Evolutionary conservation across 1,140 invertebrate genomes (phyloP).

Genomic region (Nixonia krombeini): DNA sequence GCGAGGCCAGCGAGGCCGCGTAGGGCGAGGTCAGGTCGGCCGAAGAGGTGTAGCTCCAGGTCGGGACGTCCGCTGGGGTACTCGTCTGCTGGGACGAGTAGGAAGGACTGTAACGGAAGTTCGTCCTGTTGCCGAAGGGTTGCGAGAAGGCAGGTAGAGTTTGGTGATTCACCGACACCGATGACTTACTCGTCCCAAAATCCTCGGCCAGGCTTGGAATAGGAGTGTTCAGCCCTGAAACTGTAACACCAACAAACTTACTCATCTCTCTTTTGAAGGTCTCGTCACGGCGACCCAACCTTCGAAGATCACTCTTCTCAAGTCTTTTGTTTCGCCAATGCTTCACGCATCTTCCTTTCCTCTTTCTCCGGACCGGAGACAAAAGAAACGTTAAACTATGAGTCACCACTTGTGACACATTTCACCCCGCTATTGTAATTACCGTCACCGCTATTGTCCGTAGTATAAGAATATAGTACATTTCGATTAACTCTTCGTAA

Average conservation of each 20-base stretch:
- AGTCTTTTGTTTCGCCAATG: no score
- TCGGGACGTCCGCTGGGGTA: slow-evolving; percentile 22
- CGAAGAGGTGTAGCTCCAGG: slow-evolving; percentile 51
- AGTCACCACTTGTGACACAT: no score
- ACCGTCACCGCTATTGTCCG: no score
- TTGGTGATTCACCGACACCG: slow-evolving; percentile 54
- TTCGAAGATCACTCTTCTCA: no score
- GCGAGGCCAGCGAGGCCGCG: slow-evolving; percentile 6
- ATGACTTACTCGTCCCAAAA: slow-evolving; percentile 53
- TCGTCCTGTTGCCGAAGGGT: slow-evolving; percentile 50
- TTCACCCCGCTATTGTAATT: no score
- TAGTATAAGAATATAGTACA: no score
- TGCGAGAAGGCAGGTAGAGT: slow-evolving; percentile 60
- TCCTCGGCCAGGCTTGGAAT: slow-evolving; percentile 54
- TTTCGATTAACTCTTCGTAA: no score
- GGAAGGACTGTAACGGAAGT: slow-evolving; percentile 56
- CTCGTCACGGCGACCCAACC: background rate
- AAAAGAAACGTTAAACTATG: no score
- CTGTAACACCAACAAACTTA: background rate
- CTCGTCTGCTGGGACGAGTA: slow-evolving; percentile 52
- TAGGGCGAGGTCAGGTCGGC: slow-evolving; percentile 38
- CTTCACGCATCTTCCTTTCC: no score
- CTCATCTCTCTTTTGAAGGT: no score
- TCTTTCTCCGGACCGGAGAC: no score
- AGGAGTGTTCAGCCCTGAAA: slow-evolving; percentile 31